phyloP scores from a whole-genome alignment of 2,113 vertebrate species.

The Phycodurus eques region DNA sequence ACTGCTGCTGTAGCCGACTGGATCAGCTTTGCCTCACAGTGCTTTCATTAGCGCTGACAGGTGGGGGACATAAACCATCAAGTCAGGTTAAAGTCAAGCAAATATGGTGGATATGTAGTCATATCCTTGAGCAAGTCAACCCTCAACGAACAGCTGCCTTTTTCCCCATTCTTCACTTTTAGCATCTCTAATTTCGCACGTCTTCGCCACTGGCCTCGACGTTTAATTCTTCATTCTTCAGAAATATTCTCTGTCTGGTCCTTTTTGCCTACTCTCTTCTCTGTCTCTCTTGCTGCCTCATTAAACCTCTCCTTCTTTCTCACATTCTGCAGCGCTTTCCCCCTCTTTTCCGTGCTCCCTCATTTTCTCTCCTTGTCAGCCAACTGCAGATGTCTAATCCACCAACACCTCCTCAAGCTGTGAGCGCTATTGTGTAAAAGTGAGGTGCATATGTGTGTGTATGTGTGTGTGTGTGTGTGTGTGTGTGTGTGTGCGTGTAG shows the following conservation, averaged over 20 bases:
- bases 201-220: slow-evolving; percentile 36
- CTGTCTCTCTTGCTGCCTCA: slow-evolving; percentile 32
- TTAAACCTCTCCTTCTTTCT: slow-evolving; percentile 47
- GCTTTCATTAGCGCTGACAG: slow-evolving; percentile 72
- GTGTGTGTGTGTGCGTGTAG: slow-evolving; percentile 13
- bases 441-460: slow-evolving; percentile 35
- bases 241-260: slow-evolving; percentile 9
- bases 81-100: slow-evolving; percentile 66
- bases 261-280: slow-evolving; percentile 33
- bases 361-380: slow-evolving; percentile 72
- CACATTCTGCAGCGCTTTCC: slow-evolving; percentile 34
- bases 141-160: slow-evolving; percentile 37
- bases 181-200: slow-evolving; percentile 27
- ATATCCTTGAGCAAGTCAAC: slow-evolving; percentile 47
- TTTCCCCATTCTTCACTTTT: slow-evolving; percentile 18
- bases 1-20: slow-evolving; percentile 53
- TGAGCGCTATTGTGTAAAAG: slow-evolving; percentile 60
- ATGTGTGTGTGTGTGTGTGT: no score
- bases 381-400: slow-evolving; percentile 79
- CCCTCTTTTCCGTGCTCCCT: slow-evolving; percentile 43
- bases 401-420: slow-evolving; percentile 77
- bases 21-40: slow-evolving; percentile 56
- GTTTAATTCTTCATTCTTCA: slow-evolving; percentile 26
- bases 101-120: slow-evolving; percentile 56
- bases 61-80: slow-evolving; percentile 67